Evolutionary conservation across 2,888 invertebrate genomes (phyloP), one percentile per base, ranked within the genome.

Genomic region (Limnephilus lunatus): DNA sequence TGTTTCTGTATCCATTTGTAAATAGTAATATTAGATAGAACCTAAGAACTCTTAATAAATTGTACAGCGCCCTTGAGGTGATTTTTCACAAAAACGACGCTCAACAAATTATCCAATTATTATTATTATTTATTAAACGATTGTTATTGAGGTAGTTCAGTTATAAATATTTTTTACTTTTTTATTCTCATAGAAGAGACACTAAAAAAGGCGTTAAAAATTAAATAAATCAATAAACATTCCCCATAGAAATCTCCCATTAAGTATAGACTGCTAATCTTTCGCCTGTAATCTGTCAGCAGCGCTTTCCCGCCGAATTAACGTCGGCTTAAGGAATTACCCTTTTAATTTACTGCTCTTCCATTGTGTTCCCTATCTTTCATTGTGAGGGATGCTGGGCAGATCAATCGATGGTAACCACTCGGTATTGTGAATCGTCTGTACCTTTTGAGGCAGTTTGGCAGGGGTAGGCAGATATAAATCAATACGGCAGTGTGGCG

Each of bases 401-500:
- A 68, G 68, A 68, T 68, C 9, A n/a, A 25, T n/a, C 7, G 68
- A n/a, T 68, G 7, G 25, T n/a, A 48, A 15, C 48, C 15, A 68
- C 68, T 68, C 68, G 11, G 68, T 68, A 0, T 1, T 68, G 25
- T 9, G 68, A 68, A 68, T 68, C 4, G 68, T 68, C 25, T n/a
- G 25, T 68, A 68, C 68, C 25, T 68, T 25, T 25, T n/a, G 68
- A 68, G 68, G 25, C 9, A 68, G 68, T 68, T 25, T 25, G 68
- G 30, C 44, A n/a, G 48, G 86, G 86, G 44, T n/a, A 48, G 86
- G 86, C 86, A 44, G 86, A 48, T n/a, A 44, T 86, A 86, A 86
- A 86, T 86, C 86, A 86, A 86, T 86, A 86, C n/a, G 68, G n/a
- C 68, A 68, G 68, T 68, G n/a, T n/a, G 44, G n/a, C 44, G 44